Evolutionary conservation across 2,888 invertebrate genomes (phyloP).

Genomic region (Scaptomyza reducta): DNA sequence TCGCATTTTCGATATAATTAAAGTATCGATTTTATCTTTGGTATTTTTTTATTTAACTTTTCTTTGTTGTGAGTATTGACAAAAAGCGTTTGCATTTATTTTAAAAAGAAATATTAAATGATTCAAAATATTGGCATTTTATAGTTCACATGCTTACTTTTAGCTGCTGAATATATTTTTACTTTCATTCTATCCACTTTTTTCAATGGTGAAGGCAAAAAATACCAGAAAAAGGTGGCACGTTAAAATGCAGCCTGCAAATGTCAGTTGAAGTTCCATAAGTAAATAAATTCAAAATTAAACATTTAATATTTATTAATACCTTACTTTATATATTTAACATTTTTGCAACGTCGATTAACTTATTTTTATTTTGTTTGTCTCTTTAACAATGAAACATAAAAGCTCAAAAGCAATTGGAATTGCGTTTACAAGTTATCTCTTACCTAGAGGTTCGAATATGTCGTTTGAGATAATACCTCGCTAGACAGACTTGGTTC

Average conservation of each 20-base stretch:
- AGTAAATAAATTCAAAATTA: no score
- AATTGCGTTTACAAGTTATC: no score
- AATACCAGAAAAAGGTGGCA: not conserved
- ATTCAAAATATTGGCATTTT: not conserved
- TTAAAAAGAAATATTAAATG: not conserved
- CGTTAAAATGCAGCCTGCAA: not conserved
- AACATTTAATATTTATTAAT: no score
- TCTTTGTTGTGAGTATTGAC: not conserved
- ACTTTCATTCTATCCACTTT: not conserved
- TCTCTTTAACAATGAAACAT: no score
- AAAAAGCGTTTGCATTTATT: not conserved
- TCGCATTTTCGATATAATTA: constrained; percentile 10
- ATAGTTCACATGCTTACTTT: not conserved
- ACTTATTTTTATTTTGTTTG: no score
- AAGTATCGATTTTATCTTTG: constrained; percentile 15
- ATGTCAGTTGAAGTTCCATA: not conserved
- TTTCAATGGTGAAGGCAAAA: not conserved
- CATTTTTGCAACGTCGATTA: no score
- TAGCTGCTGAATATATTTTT: not conserved
- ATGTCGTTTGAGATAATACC: not conserved
- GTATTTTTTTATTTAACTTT: not conserved
- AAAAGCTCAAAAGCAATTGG: no score
- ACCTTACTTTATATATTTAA: no score
- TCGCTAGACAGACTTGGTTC: not conserved
- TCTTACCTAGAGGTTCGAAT: not conserved